Conservation (phyloP, 2,888 invertebrate species). For the Papilio demoleus region DNA sequence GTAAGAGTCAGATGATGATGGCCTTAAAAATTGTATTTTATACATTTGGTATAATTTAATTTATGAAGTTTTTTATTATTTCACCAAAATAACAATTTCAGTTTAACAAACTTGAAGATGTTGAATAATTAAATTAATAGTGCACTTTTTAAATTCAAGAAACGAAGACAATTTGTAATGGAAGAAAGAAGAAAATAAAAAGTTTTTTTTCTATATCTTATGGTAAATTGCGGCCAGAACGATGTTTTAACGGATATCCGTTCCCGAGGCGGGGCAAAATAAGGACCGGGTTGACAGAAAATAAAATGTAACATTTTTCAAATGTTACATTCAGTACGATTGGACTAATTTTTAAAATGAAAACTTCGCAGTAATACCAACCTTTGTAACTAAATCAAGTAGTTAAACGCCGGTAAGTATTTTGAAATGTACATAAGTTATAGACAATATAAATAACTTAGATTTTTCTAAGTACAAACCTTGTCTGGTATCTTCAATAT, state of each 20-base stretch:
- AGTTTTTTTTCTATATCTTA: conserved; percentile 54
- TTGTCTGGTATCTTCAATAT: not conserved
- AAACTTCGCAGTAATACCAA: too few relatives aligned
- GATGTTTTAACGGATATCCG: conserved; percentile 55
- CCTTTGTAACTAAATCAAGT: too few relatives aligned
- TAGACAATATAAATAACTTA: too few relatives aligned
- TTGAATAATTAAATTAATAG: conserved; percentile 18
- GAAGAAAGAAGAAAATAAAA: conserved; percentile 44
- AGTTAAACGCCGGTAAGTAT: too few relatives aligned
- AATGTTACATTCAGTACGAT: conserved; percentile 16
- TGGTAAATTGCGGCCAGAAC: conserved; percentile 49
- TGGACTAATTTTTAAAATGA: not conserved
- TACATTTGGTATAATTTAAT: too few relatives aligned
- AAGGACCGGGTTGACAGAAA: too few relatives aligned
- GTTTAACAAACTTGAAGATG: not conserved
- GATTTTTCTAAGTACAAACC: too few relatives aligned
- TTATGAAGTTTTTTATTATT: too few relatives aligned
- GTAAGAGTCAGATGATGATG: too few relatives aligned
- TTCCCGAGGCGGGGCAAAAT: conserved; percentile 48
- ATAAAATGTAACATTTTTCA: conserved; percentile 27
- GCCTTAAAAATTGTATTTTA: too few relatives aligned
- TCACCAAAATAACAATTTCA: too few relatives aligned
- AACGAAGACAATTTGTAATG: conserved; percentile 29
- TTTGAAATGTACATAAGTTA: too few relatives aligned
- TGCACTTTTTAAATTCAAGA: conserved; percentile 11